Conservation (phyloP, 1,140 invertebrate genomes). For the Limonius californicus region DNA sequence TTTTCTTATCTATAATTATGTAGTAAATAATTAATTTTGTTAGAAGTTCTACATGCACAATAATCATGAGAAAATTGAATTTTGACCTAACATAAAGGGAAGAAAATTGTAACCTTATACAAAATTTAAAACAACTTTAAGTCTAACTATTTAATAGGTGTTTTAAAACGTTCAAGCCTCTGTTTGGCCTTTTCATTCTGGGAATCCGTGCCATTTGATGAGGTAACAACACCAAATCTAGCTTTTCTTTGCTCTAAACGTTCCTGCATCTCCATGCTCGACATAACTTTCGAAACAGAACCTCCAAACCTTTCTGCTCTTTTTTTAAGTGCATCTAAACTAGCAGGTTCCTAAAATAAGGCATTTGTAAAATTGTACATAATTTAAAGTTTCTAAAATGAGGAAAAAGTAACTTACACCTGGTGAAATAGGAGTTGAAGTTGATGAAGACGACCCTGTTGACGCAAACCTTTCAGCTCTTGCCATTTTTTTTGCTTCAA, state of each 20-base stretch:
- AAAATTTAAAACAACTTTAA: no score
- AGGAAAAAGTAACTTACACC: conserved; percentile 35
- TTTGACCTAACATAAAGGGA: no score
- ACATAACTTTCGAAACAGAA: conserved; percentile 63
- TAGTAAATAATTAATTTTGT: no score
- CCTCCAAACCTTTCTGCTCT: conserved; percentile 72
- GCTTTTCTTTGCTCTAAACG: conserved; percentile 67
- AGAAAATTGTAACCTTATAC: no score
- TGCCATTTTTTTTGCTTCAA: conserved; percentile 60
- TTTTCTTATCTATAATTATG: no score
- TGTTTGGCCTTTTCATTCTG: conserved; percentile 33
- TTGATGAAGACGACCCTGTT: conserved; percentile 54
- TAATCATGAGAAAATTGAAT: no score
- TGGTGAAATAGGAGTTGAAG: conserved; percentile 28
- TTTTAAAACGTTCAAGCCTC: conserved; percentile 40
- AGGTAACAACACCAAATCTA: conserved; percentile 57
- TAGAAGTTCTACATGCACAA: no score
- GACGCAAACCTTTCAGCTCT: conserved; percentile 63
- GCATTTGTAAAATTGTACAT: no score
- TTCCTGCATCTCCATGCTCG: conserved; percentile 62
- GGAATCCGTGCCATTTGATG: conserved; percentile 22
- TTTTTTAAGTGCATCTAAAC: conserved; percentile 65
- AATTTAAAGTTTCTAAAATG: background rate
- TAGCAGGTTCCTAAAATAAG: conserved; percentile 1
- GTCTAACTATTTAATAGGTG: conserved; percentile 34